phyloP scores from a whole-genome alignment of 2,797 vertebrate genomes.

The Falco columbarius region DNA sequence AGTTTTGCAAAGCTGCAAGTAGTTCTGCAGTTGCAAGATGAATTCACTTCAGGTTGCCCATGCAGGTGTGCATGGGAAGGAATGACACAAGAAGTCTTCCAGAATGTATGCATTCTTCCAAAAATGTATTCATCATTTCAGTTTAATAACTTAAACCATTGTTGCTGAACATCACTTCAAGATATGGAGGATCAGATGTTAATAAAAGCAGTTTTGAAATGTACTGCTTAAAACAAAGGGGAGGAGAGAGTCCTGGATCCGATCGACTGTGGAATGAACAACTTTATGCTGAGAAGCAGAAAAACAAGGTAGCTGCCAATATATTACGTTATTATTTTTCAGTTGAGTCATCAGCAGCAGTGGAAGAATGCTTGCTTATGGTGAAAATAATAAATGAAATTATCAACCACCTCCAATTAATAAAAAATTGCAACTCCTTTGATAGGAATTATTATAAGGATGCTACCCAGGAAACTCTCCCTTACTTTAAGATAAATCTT shows the following conservation, averaged over 20 bases:
- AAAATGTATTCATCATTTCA: neutral
- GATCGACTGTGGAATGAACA: neutral
- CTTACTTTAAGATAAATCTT: neutral
- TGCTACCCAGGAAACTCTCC: neutral
- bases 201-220: constrained; percentile 7
- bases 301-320: neutral
- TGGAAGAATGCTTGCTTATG: neutral
- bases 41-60: neutral
- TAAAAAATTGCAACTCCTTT: neutral
- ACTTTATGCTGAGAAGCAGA: neutral
- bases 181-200: neutral
- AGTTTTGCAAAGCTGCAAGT: constrained; percentile 9
- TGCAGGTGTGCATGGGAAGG: constrained; percentile 25
- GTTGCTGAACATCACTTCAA: neutral
- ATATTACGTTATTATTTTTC: neutral
- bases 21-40: constrained; percentile 15
- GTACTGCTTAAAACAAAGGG: neutral
- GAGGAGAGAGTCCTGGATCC: neutral
- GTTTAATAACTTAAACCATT: neutral
- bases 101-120: neutral
- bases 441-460: neutral
- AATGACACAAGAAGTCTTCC: neutral
- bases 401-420: neutral
- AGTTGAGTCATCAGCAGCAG: neutral
- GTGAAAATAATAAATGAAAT: neutral